Evolutionary conservation across 2,797 vertebrate genomes (phyloP).

Genomic region (Ptychobarbus kaznakovi): DNA sequence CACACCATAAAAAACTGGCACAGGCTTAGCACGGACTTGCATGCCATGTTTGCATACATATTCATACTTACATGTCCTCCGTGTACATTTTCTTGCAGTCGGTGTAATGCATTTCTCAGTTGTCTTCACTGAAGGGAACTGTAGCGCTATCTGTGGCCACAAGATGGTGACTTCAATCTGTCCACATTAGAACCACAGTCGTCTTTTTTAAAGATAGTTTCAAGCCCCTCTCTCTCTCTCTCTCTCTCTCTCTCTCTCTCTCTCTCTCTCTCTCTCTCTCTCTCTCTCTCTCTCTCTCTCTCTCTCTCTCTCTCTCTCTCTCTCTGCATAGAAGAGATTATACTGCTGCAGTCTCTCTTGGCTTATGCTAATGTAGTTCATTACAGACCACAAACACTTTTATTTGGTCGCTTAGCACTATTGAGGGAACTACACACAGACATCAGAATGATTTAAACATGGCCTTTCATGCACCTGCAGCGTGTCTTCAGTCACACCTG

Average conservation of each 20-base stretch:
- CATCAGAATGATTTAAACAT: background rate
- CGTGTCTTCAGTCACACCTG: background rate
- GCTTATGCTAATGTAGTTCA: conserved; percentile 28
- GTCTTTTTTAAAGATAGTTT: conserved; percentile 20
- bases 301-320: conserved; percentile 19
- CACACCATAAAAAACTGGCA: background rate
- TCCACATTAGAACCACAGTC: background rate
- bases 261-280: conserved; percentile 26
- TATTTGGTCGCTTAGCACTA: background rate
- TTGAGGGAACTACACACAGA: background rate
- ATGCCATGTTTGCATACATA: conserved; percentile 15
- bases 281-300: conserved; percentile 22
- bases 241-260: conserved; percentile 22
- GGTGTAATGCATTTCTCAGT: background rate
- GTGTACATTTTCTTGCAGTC: background rate
- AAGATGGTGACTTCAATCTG: conserved; percentile 49
- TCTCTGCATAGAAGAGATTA: conserved; percentile 37
- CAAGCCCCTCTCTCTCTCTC: conserved; percentile 36
- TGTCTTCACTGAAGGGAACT: background rate
- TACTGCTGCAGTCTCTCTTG: conserved; percentile 17
- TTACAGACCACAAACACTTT: conserved; percentile 24
- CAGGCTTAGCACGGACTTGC: background rate
- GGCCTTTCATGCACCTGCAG: background rate
- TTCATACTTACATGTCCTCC: background rate
- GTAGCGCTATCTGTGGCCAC: conserved; percentile 38